Evolutionary conservation across 2,888 invertebrate genomes (phyloP).

Genomic region (Neocrepidodera transversa): DNA sequence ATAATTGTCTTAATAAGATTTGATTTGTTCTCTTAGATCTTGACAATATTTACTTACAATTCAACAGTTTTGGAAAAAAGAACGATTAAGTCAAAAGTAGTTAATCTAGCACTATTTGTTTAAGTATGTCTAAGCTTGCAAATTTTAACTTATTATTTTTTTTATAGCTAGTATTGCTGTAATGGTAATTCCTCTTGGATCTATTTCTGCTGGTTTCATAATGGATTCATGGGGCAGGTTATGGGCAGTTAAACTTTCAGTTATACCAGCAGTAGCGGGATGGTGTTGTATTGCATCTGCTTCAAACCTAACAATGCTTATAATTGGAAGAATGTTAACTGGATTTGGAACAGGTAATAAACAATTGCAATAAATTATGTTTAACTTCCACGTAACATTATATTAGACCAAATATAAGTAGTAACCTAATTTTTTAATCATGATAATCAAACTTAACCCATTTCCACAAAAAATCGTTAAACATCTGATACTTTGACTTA

Average conservation of each 20-base stretch:
- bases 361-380: background rate
- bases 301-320: constrained; percentile 62
- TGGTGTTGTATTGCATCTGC: constrained; percentile 66
- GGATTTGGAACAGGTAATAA: constrained; percentile 63
- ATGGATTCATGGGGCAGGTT: constrained; percentile 66
- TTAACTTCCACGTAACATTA: no score
- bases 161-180: constrained; percentile 65
- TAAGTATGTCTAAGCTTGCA: no score
- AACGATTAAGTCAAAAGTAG: no score
- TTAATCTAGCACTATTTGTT: no score
- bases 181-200: constrained; percentile 64
- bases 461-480: no score
- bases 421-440: background rate
- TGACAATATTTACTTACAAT: no score
- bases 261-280: constrained; percentile 64
- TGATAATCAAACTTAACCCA: no score
- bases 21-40: no score
- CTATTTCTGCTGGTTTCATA: constrained; percentile 64
- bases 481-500: no score
- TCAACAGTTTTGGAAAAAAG: no score
- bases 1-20: no score
- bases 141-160: no score
- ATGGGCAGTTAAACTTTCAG: constrained; percentile 64
- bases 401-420: background rate
- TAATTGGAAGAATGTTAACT: constrained; percentile 61